Evolutionary conservation across 2,797 vertebrate genomes (phyloP), one percentile per base, ranked within the genome.

Genomic region (Siniperca obscura): DNA sequence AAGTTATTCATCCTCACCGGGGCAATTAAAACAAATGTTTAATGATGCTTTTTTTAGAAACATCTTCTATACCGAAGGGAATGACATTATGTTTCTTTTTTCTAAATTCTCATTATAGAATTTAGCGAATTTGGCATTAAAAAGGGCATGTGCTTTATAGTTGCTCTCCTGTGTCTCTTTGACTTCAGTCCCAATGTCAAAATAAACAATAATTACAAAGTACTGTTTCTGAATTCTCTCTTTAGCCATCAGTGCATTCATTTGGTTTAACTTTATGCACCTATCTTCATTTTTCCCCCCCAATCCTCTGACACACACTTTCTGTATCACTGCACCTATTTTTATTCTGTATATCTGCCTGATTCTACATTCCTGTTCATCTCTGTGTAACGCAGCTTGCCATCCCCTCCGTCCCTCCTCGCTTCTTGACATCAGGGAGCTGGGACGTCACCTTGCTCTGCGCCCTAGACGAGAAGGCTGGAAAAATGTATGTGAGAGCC

Each of bases 371-470:
- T 74, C 65, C 61, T 85, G 76, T 82, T 76, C 38, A 65, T 90
- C 72, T 89, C 74, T 86, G 73, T 87, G 62, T 78, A 59, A 84
- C 70, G 19, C 93, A 97, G 96, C 89, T 94, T 61, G 92, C 90
- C 85, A 82, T 92, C 82, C 94, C 95, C 44, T 93, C 95, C 3
- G 91, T 91, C 74, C 93, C 95, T 17, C 94, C 95, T 84, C 96
- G 94, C 83, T 96, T 96, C 89, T 83, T 97, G 91, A 97, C 96
- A 60, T 97, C 96, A 11, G 96, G 96, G 71, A 96, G 95, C 93
- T 97, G 96, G 96, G 96, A 97, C 69, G 96, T 97, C 88, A 94
- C 91, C 69, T 85, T 75, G 62, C 95, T 97, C 82, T 95, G 96
- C 66, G 93, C 95, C 74, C 92, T 96, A 52, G 95, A 97, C 56